A percentile compares a stretch with the other conserved stretches of the same genome.
These are phyloP conservation scores for Margaritifera margaritifera DNA, from an alignment of 2,888 invertebrate species.

Conservation along the genomic window DNA sequence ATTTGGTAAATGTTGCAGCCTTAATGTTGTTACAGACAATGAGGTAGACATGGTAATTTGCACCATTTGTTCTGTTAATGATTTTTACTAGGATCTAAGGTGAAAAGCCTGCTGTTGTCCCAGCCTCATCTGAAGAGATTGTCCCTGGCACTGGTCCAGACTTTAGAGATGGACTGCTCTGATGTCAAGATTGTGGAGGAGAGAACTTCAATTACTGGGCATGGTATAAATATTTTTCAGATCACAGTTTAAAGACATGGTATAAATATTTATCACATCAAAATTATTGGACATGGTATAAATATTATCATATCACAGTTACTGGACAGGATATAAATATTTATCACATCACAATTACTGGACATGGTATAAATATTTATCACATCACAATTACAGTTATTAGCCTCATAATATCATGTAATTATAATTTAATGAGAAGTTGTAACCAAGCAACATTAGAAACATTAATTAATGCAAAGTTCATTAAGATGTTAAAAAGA, in stretches of 20 bases:
- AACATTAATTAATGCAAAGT: no score
- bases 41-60: background rate
- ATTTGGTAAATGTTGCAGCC: no score
- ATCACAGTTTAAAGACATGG: background rate
- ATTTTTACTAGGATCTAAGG: conserved; percentile 43
- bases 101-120: conserved; percentile 53
- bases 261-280: background rate
- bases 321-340: background rate
- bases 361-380: background rate
- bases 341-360: background rate
- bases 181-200: conserved; percentile 63
- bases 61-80: background rate
- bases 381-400: no score
- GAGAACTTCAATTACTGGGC: conserved; percentile 42
- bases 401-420: no score
- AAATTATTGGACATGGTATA: background rate
- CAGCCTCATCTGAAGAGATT: conserved; percentile 58
- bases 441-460: no score
- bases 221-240: conserved; percentile 29
- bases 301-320: no score
- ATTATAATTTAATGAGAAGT: no score
- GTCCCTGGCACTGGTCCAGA: conserved; percentile 58
- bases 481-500: no score
- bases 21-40: no score
- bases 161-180: conserved; percentile 60